Percentiles rank a stretch among this genome's conserved stretches.
These are phyloP conservation scores for Tipula unca DNA, from an alignment of 2,888 invertebrate species.

Conservation along the genomic window DNA sequence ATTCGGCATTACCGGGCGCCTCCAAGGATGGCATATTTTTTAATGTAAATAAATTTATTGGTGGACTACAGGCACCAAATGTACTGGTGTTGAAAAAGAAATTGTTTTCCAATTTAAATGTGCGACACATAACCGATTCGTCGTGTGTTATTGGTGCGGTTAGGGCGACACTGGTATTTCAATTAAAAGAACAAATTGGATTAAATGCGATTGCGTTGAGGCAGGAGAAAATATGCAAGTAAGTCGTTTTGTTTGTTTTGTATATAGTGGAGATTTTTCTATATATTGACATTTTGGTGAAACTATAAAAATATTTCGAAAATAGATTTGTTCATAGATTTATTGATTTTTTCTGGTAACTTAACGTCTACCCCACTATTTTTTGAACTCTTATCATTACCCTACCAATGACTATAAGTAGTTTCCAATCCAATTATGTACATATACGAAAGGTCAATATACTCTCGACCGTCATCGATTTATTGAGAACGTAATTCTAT, in stretches of 20 bases:
- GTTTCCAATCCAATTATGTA: too few species aligned
- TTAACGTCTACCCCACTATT: too few species aligned
- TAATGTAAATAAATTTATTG: slow-evolving; percentile 83
- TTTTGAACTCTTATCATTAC: too few species aligned
- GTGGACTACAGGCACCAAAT: slow-evolving; percentile 75
- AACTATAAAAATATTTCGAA: too few species aligned
- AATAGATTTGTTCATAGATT: too few species aligned
- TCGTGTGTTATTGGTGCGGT: slow-evolving; percentile 74
- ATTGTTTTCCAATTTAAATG: slow-evolving; percentile 17
- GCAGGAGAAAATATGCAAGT: slow-evolving; percentile 68
- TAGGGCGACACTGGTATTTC: slow-evolving; percentile 75
- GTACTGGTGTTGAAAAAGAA: background rate
- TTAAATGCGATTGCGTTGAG: slow-evolving; percentile 59
- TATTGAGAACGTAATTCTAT: too few species aligned
- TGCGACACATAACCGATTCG: slow-evolving; percentile 41
- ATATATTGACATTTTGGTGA: background rate
- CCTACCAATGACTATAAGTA: too few species aligned
- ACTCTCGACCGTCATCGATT: too few species aligned
- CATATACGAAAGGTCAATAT: too few species aligned
- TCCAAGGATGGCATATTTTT: slow-evolving; percentile 85
- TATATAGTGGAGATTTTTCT: background rate
- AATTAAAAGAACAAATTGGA: slow-evolving; percentile 73
- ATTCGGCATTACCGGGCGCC: slow-evolving; percentile 63
- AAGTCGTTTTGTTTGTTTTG: slow-evolving; percentile 30
- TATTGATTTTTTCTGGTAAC: too few species aligned